Evolutionary conservation across 2,797 vertebrate species (phyloP).

Genomic region (Xenopus petersii): DNA sequence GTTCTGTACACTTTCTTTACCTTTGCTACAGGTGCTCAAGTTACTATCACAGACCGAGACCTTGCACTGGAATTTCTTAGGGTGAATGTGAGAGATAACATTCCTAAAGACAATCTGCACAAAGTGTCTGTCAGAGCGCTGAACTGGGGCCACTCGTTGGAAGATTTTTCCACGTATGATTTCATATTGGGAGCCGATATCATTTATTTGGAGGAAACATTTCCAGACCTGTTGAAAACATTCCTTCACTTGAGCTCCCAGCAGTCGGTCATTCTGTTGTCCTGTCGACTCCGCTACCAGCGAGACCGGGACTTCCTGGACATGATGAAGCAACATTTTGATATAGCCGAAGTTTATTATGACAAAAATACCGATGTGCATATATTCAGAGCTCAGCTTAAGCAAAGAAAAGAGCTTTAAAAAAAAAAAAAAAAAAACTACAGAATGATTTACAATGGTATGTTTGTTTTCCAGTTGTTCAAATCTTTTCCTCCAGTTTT

Average conservation of each 20-base stretch:
- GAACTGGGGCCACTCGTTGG: constrained; percentile 83
- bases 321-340: constrained; percentile 74
- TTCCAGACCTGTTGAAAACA: constrained; percentile 77
- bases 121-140: constrained; percentile 79
- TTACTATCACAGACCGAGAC: constrained; percentile 87
- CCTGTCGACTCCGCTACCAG: constrained; percentile 90
- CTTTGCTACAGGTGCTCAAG: constrained; percentile 68
- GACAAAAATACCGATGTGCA: constrained; percentile 79
- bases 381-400: constrained; percentile 73
- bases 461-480: too few relatives aligned
- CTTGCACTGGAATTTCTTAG: constrained; percentile 82
- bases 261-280: constrained; percentile 73
- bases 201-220: constrained; percentile 91
- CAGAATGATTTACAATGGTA: too few relatives aligned
- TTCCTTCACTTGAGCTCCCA: constrained; percentile 80
- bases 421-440: too few relatives aligned
- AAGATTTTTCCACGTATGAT: constrained; percentile 75
- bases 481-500: too few relatives aligned
- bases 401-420: constrained; percentile 63
- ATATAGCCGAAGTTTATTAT: constrained; percentile 77
- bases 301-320: constrained; percentile 80
- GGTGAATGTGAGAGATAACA: constrained; percentile 80
- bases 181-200: constrained; percentile 91
- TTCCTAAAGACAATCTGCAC: constrained; percentile 65
- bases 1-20: too few relatives aligned